Conservation (phyloP, 2,113 vertebrate species). For the Manacus vitellinus region DNA sequence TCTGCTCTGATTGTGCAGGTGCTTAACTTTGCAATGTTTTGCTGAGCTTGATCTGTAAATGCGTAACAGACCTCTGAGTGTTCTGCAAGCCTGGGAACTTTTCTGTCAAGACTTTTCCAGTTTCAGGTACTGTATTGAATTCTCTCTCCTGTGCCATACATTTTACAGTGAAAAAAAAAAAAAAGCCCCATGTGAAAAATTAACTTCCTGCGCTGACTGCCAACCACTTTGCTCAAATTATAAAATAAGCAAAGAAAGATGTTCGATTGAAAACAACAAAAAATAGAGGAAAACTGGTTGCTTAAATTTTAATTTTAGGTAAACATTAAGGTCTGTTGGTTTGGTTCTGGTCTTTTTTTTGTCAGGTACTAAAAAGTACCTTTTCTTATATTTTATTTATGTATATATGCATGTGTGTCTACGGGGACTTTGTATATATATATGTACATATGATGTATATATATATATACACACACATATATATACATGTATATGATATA, state of each 20-base stretch:
- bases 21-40: constrained; percentile 31
- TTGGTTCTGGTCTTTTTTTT: background rate
- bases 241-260: background rate
- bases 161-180: background rate
- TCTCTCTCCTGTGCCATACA: background rate
- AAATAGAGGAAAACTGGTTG: background rate
- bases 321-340: background rate
- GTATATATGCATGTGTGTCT: background rate
- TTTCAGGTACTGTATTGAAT: background rate
- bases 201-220: background rate
- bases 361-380: background rate
- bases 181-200: background rate
- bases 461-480: background rate
- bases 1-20: constrained; percentile 46
- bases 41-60: constrained; percentile 24
- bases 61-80: background rate
- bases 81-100: constrained; percentile 15
- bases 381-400: background rate
- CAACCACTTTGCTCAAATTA: background rate
- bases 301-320: background rate
- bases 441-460: background rate
- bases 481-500: too few species aligned
- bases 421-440: background rate
- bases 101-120: constrained; percentile 14
- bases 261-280: background rate